Conservation (phyloP, 2,113 vertebrate species). For the Bolborhynchus lineola region DNA sequence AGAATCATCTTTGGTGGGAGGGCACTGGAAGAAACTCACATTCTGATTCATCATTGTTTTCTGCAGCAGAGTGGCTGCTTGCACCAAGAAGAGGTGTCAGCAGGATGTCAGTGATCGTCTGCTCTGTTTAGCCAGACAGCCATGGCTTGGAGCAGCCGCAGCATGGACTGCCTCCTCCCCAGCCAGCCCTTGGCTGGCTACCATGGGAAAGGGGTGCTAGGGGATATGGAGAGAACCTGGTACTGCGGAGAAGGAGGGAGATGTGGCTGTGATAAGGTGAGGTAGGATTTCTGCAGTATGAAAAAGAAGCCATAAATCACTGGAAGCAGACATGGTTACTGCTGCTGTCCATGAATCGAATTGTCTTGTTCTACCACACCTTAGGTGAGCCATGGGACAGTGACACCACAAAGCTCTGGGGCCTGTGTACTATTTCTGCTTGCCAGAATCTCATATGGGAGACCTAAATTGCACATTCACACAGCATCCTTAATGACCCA, state of each 20-base stretch:
- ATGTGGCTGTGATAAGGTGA: not conserved
- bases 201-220: not conserved
- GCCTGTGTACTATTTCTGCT: rapidly evolving
- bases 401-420: not conserved
- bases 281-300: not conserved
- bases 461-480: rapidly evolving
- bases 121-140: not conserved
- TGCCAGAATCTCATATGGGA: rapidly evolving
- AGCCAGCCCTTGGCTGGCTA: not conserved
- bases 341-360: not conserved
- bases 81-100: not conserved
- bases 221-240: not conserved
- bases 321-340: not conserved
- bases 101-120: not conserved
- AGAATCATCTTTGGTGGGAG: not conserved
- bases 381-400: not conserved
- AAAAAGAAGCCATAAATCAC: not conserved
- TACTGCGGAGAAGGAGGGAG: not conserved
- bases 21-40: not conserved
- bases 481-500: not conserved
- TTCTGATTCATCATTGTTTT: not conserved
- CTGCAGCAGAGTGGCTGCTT: not conserved
- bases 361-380: not conserved
- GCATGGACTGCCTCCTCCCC: not conserved
- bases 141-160: not conserved